Base-by-base conservation (phyloP, 2,888 invertebrate genomes). In the Ceraclea dissimilis region DNA sequence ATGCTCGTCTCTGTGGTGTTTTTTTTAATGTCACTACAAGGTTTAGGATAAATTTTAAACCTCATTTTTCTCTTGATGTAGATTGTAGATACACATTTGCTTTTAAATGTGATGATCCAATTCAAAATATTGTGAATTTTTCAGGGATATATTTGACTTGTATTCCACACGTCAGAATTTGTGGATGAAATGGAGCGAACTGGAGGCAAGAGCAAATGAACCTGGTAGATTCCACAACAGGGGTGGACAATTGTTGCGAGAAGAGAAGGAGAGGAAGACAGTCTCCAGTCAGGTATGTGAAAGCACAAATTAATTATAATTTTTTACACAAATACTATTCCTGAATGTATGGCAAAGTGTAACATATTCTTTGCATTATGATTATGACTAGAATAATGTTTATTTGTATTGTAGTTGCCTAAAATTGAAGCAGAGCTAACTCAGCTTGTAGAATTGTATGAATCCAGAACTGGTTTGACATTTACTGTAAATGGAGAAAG, bases 241-340 rank as follows among this genome's bases (percentile, higher is more conserved):
- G 34, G 93, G 94, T 0, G 93, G 94, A 0, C 87, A 90, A 63
- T 73, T 95, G 5, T 72, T 95, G 1, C 81, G 83, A 52, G 94
- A 94, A 68, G 94, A 95, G 69, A 90, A 86, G 64, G 90, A 91
- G 65, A 74, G 93, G n/a, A 93, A 90, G 68, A 76, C 80, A 76
- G 64, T 74, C 68, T 63, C 60, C 6, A 49, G 43, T 34, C 60
- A 60, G 58, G 56, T 56, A 39, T 21, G 22, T 13, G 39, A 8
- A 39, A 4, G 5, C 10, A 26, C 26, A 6, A 10, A 4, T 26
- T 26, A 26, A 26, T 26, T 6, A 26, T 26, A 26, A 6, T 26
- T 4, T 6, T 26, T 26, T 26, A 10, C 26, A 26, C 26, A 26
- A 26, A n/a, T n/a, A n/a, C n/a, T n/a, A n/a, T n/a, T n/a, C n/a